Conservation (phyloP, 2,113 vertebrate species). For the Bos indicus region DNA sequence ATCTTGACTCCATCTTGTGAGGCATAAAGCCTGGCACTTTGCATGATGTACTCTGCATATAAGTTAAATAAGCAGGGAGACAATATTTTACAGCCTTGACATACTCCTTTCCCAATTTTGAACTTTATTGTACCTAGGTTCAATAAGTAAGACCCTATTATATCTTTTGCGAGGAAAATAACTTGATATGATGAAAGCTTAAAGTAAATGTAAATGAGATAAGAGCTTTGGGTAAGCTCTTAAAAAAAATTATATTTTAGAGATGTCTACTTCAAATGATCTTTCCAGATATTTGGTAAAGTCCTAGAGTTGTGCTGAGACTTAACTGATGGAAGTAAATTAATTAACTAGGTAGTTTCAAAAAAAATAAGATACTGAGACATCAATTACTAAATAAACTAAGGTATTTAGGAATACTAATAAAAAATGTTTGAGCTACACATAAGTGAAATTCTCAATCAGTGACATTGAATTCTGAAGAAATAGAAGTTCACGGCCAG, state of each 20-base stretch:
- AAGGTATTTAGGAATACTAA: not conserved
- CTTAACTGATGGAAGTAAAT: not conserved
- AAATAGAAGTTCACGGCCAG: not conserved
- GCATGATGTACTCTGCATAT: not conserved
- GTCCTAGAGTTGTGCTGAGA: not conserved
- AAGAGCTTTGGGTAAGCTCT: no score
- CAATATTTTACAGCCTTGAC: not conserved
- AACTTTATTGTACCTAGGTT: not conserved
- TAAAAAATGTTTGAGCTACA: not conserved
- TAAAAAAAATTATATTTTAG: no score
- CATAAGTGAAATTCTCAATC: not conserved
- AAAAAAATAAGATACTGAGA: not conserved
- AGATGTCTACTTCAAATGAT: not conserved
- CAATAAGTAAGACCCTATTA: not conserved
- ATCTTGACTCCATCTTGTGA: no score
- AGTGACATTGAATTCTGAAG: not conserved
- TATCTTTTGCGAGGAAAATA: not conserved
- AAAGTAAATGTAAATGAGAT: no score
- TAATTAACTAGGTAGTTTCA: not conserved
- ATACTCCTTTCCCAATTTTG: not conserved
- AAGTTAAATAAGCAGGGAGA: not conserved
- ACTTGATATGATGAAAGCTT: no score
- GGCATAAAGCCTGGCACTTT: not conserved
- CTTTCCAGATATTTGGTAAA: not conserved
- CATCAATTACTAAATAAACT: not conserved